These are phyloP conservation scores for Hydrochoerus hydrochaeris DNA, from an alignment of 2,113 vertebrate genomes.

Conservation along the genomic window DNA sequence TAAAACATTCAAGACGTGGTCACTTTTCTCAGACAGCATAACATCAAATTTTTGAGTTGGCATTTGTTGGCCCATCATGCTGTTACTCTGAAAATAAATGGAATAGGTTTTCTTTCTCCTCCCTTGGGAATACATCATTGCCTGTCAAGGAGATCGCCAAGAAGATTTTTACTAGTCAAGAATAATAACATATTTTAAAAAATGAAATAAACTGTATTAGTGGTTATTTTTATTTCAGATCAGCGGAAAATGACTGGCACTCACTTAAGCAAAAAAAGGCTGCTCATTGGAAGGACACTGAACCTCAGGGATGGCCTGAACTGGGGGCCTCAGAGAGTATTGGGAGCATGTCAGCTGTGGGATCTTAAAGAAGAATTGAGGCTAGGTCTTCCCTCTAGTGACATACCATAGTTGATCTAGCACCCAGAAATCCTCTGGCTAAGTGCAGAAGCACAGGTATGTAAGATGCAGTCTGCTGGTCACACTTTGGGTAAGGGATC, in stretches of 20 bases:
- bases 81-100: constrained; percentile 42
- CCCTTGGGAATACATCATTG: background rate
- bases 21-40: background rate
- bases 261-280: background rate
- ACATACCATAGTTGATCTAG: background rate
- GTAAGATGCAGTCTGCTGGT: background rate
- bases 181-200: constrained; percentile 46
- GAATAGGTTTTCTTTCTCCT: background rate
- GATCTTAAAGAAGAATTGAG: background rate
- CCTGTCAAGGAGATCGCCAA: constrained; percentile 23
- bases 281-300: background rate
- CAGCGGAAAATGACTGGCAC: constrained; percentile 30
- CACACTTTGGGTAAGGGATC: background rate
- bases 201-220: background rate
- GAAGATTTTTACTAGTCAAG: constrained; percentile 38
- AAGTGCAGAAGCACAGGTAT: background rate
- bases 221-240: background rate
- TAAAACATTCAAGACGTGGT: background rate
- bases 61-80: background rate
- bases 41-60: background rate
- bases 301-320: background rate
- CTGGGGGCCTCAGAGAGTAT: background rate
- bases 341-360: background rate
- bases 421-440: background rate
- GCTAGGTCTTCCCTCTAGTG: background rate